These are phyloP conservation scores for Pheosia tremula DNA, from an alignment of 2,888 invertebrate species.

Conservation along the genomic window DNA sequence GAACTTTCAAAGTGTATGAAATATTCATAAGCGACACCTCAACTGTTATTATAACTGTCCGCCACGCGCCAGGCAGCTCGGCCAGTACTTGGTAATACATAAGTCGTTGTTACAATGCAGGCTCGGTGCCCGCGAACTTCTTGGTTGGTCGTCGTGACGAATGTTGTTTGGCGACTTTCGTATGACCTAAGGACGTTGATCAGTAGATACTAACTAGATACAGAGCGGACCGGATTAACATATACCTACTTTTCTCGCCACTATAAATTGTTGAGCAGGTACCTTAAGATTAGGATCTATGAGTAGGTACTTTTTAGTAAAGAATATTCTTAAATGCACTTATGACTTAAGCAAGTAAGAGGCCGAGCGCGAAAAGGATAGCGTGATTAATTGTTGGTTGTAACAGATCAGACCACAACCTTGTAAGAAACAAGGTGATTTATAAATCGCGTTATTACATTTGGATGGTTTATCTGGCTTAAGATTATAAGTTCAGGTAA, in stretches of 20 bases:
- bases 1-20: constrained; percentile 51
- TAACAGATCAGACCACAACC: too few species aligned
- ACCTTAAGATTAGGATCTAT: too few species aligned
- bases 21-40: constrained; percentile 60
- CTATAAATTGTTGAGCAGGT: too few species aligned
- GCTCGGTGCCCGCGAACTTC: constrained; percentile 33
- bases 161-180: constrained; percentile 41
- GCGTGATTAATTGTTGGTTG: too few species aligned
- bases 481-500: too few species aligned
- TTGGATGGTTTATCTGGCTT: too few species aligned
- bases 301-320: too few species aligned
- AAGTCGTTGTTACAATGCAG: constrained; percentile 33
- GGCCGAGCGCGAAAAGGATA: too few species aligned
- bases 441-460: too few species aligned
- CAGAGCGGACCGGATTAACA: neutral
- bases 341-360: too few species aligned
- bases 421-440: too few species aligned
- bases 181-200: constrained; percentile 11
- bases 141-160: constrained; percentile 44
- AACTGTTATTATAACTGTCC: constrained; percentile 64
- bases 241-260: neutral
- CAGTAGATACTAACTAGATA: constrained; percentile 14
- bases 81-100: constrained; percentile 22
- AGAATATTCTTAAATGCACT: too few species aligned
- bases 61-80: constrained; percentile 30